Evolutionary conservation across 2,113 vertebrate genomes (phyloP), one percentile per base, ranked within the genome.

Genomic region (Nothoprocta pentlandii): DNA sequence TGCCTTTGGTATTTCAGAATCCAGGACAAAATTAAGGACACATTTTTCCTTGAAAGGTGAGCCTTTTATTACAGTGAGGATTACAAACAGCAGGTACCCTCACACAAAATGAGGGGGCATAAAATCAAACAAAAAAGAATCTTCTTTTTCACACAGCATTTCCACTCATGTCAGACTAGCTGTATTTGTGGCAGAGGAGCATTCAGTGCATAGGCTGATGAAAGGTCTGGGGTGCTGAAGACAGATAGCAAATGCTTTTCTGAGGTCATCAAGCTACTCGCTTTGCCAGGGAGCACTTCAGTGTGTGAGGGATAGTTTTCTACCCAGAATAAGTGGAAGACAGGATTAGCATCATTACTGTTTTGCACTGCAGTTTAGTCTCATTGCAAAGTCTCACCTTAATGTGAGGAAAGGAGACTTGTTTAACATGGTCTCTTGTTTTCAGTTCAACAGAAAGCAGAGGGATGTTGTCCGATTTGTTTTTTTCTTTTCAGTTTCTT

Each of bases 231-330:
- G 16, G 23, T 53, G 51, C 46, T 41, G 10, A 34, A 67, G 76
- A 6, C 41, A 53, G n/a, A 9, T 25, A 9, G 9, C 0, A 44
- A 5, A 0, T 0, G 0, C 13, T 2, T 51, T 26, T 59, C 28
- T 28, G 59, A 20, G 34, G 21, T 64, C 12, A 6, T 39, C 32
- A 28, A 46, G 67, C 30, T 66, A 5, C n/a, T 68, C n/a, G 11
- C 20, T 70, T 15, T 64, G 39, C 11, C 54, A 9, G 10, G 3
- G 15, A 63, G 12, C 67, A 0, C 30, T n/a, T 46, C 4, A 17
- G 28, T 4, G 16, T 49, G 26, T 6, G 22, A 47, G 44, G 49
- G 46, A 32, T 30, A 59, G 16, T 32, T 30, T n/a, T 8, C 10
- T 10, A 6, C 15, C 9, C 15, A 8, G 12, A 8, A n/a, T 8